Base-by-base conservation (phyloP, 1,140 invertebrate species). In the Bombus superbus region DNA sequence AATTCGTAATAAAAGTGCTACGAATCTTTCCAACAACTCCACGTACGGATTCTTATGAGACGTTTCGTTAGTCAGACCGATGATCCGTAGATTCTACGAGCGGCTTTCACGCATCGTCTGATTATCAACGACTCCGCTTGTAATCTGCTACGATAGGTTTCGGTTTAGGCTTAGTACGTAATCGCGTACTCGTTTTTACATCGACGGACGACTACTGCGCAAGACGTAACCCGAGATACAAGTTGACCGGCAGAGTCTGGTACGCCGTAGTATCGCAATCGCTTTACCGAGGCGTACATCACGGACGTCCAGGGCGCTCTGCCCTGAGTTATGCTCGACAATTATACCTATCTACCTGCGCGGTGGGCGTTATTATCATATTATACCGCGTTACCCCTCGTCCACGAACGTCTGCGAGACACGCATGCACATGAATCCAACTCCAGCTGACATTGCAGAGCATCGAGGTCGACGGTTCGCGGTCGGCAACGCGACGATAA, bases 321-420 rank as follows among this genome's bases (percentile, higher is more conserved):
- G 92, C 92, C 91, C 91, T 94, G 93, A 94, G 92, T 95, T 95
- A 95, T 94, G 93, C 93, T 93, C 92, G 94, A 95, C 94, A 94
- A 95, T 94, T 94, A 94, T 93, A 94, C 91, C 93, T 92, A 93
- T 94, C 92, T 93, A 92, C 85, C 91, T 90, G 84, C 73, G 81
- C 77, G 90, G 92, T 93, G 92, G 93, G 93, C 92, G 92, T 94
- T 94, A 94, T 94, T 94, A 94, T 94, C 93, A 94, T 93, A 93
- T 94, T 93, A 92, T 92, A 93, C 91, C 89, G 88, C 89, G 92
- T 91, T 92, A 91, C 90, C 88, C 89, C 90, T 73, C 32, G 85
- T 81, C 42, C 78, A 38, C 77, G 13, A 69, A 69, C 44, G 44
- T 75, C 44, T 42, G 10, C 44, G 73, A 74, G 73, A 76, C 42